A percentile compares a stretch with the other conserved stretches of the same genome.
Evolutionary conservation across 2,888 invertebrate genomes (phyloP).

Genomic region (Cotesia congregata): DNA sequence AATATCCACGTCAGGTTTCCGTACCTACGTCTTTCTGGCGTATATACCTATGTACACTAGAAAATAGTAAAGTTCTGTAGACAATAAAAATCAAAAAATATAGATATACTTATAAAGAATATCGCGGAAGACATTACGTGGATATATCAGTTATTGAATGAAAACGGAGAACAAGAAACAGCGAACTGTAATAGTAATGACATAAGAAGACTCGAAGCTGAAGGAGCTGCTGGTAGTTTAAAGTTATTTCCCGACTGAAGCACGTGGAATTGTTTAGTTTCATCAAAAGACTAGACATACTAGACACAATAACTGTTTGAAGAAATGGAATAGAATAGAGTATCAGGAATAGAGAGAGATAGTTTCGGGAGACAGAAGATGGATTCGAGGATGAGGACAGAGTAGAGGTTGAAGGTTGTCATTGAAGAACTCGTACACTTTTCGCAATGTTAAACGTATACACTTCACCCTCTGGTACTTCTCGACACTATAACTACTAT

Average conservation of each 20-base stretch:
- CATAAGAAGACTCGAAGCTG: not conserved
- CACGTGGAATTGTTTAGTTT: constrained; percentile 24
- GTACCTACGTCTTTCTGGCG: not conserved
- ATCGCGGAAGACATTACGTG: not conserved
- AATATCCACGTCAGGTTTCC: not conserved
- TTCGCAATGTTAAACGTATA: constrained; percentile 20
- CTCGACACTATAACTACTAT: not conserved
- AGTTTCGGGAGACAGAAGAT: constrained; percentile 14
- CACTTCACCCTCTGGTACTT: constrained; percentile 26
- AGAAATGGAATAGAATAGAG: not conserved
- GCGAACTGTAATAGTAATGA: not conserved
- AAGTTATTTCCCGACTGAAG: not conserved
- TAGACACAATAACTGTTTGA: not conserved
- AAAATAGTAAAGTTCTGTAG: not conserved
- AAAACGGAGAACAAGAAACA: not conserved
- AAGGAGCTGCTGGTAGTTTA: not conserved
- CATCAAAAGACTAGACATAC: not conserved
- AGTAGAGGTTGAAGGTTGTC: constrained; percentile 23
- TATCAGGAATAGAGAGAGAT: not conserved
- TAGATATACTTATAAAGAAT: not conserved
- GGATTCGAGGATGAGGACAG: constrained; percentile 33
- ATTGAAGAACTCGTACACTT: constrained; percentile 33
- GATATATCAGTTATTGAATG: not conserved
- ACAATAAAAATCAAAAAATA: not conserved
- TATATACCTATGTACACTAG: too few species aligned